Evolutionary conservation across 2,113 vertebrate species (phyloP).

Genomic region (Regulus satrapa): DNA sequence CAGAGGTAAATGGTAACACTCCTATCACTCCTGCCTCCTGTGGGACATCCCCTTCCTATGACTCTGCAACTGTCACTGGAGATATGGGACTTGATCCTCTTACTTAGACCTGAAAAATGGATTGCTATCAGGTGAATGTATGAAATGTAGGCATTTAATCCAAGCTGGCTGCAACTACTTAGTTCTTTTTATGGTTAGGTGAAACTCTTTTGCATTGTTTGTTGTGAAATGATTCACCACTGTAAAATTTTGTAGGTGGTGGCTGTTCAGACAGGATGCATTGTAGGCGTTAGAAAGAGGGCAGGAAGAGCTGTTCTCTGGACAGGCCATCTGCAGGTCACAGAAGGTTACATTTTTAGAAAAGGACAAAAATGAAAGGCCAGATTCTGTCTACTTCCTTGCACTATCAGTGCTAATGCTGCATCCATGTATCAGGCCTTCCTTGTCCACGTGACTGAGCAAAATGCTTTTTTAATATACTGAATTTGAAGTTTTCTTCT

Average conservation of each 20-base stretch:
- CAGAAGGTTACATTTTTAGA: constrained; percentile 70
- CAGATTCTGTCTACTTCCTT: constrained; percentile 14
- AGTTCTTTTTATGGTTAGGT: constrained; percentile 35
- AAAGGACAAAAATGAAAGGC: constrained; percentile 46
- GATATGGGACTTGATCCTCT: not conserved
- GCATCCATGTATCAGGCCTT: not conserved
- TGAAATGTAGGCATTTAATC: not conserved
- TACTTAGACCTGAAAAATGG: not conserved
- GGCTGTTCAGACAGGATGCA: constrained; percentile 74
- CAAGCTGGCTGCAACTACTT: not conserved
- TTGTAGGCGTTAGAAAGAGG: constrained; percentile 65
- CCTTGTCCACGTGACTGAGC: not conserved
- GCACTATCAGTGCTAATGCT: not conserved
- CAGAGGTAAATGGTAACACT: not conserved
- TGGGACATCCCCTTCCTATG: not conserved
- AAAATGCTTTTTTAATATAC: not conserved
- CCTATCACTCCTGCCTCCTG: not conserved
- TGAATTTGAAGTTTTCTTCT: not conserved
- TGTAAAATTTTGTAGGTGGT: constrained; percentile 73
- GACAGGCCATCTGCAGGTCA: constrained; percentile 69
- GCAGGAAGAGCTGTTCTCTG: constrained; percentile 72
- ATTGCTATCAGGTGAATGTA: not conserved
- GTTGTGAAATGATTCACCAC: constrained; percentile 71
- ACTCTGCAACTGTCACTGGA: not conserved
- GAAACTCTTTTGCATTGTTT: constrained; percentile 48